These are phyloP conservation scores for Cyclophora punctaria DNA, from an alignment of 2,888 invertebrate species.

Conservation along the genomic window DNA sequence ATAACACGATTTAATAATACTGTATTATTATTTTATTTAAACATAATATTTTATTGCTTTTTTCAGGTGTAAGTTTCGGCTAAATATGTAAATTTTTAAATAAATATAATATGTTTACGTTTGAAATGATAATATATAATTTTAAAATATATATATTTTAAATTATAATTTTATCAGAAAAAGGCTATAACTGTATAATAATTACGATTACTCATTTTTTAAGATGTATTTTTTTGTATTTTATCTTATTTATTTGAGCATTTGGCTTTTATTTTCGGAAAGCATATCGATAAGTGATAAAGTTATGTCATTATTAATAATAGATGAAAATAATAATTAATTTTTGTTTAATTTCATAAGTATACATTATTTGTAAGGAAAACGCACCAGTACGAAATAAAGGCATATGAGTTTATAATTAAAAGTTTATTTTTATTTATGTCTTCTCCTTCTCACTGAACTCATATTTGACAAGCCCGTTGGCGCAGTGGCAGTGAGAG, in stretches of 20 bases:
- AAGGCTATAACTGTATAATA: conserved; percentile 23
- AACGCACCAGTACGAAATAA: conserved; percentile 75
- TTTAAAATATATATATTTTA: not conserved
- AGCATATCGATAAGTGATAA: conserved; percentile 65
- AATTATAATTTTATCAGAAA: conserved; percentile 15
- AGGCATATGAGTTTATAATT: conserved; percentile 70
- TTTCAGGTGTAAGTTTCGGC: too few relatives aligned
- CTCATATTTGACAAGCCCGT: too few relatives aligned
- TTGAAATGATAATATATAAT: too few relatives aligned
- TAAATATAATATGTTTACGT: too few relatives aligned
- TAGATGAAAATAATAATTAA: conserved; percentile 37
- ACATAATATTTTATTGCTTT: too few relatives aligned
- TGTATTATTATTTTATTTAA: too few relatives aligned
- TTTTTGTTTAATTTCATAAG: conserved; percentile 58
- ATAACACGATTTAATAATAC: too few relatives aligned
- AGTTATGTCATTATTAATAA: conserved; percentile 46
- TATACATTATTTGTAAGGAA: conserved; percentile 60
- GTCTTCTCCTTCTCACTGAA: not conserved
- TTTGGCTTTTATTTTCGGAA: conserved; percentile 40
- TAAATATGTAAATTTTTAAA: too few relatives aligned
- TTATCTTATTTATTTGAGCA: conserved; percentile 18
- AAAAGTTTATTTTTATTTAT: conserved; percentile 3
- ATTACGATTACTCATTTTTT: conserved; percentile 20
- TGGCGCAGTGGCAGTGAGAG: too few relatives aligned
- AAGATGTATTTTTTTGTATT: conserved; percentile 19